Percentiles rank a stretch among this genome's conserved stretches.
These are phyloP conservation scores for Pocillopora meandrina DNA, from an alignment of 92 coral and sea anemone species.

Conservation along the genomic window DNA sequence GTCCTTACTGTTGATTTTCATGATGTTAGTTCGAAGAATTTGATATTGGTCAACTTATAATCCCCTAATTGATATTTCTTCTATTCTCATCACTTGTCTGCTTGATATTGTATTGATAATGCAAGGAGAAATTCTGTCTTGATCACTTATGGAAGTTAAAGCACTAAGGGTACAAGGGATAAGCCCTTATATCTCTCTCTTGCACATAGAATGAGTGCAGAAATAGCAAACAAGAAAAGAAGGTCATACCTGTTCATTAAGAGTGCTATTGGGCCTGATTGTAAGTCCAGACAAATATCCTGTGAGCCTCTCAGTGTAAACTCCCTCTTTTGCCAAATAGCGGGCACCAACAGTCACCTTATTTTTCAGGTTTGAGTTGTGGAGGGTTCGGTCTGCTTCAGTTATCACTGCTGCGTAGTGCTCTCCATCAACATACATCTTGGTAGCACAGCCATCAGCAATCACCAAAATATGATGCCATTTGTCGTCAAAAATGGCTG, in stretches of 20 bases:
- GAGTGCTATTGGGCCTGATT: constrained; percentile 66
- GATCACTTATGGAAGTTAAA: too few relatives aligned
- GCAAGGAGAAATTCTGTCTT: too few relatives aligned
- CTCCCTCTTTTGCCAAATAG: constrained; percentile 75
- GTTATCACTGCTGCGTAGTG: constrained; percentile 33
- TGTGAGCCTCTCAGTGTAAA: constrained; percentile 65
- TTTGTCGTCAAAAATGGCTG: constrained; percentile 70
- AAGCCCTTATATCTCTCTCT: too few relatives aligned
- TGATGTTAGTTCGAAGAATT: too few relatives aligned
- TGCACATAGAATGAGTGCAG: too few relatives aligned
- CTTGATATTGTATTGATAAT: too few relatives aligned
- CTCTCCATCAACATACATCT: constrained; percentile 67
- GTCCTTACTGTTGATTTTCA: too few relatives aligned
- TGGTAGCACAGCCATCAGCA: constrained; percentile 71
- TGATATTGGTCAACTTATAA: too few relatives aligned
- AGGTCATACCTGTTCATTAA: constrained; percentile 65
- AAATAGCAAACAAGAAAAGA: too few relatives aligned
- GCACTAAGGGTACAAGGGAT: too few relatives aligned
- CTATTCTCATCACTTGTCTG: too few relatives aligned
- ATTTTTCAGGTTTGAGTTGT: constrained; percentile 70
- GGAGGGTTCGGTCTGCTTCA: constrained; percentile 83
- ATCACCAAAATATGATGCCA: constrained; percentile 91
- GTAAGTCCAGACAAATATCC: constrained; percentile 89
- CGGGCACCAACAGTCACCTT: constrained; percentile 82
- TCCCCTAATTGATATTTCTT: too few relatives aligned